Percentiles rank a stretch among this genome's conserved stretches.
Evolutionary conservation across 2,888 invertebrate species (phyloP).

Genomic region (Philopedon plagiatum): DNA sequence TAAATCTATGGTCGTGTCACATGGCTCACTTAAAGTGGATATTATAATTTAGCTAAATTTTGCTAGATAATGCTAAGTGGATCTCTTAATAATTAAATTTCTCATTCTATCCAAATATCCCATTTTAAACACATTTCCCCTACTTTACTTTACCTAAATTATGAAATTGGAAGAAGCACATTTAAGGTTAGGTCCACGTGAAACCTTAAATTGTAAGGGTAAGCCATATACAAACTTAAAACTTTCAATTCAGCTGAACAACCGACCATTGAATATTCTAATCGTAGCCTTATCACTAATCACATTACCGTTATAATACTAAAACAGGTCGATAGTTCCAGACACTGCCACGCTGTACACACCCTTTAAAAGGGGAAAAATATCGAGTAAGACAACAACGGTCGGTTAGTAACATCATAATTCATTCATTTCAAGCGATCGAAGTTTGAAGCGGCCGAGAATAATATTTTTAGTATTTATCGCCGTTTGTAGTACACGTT

Average conservation of each 20-base stretch:
- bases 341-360: conserved; percentile 10
- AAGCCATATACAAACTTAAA: background rate
- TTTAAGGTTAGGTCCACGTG: no score
- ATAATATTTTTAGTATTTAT: conserved; percentile 28
- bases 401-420: conserved; percentile 45
- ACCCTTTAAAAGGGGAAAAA: conserved; percentile 40
- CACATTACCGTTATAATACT: background rate
- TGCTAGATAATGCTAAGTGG: no score
- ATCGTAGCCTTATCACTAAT: conserved; percentile 7
- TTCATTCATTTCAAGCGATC: conserved; percentile 47
- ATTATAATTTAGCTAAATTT: no score
- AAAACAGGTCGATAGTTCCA: conserved; percentile 12
- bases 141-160: no score
- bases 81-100: no score
- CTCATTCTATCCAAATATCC: no score
- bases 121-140: no score
- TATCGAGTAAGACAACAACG: conserved; percentile 42
- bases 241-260: background rate
- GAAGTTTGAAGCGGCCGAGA: conserved; percentile 7
- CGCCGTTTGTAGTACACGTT: conserved; percentile 27
- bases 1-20: no score
- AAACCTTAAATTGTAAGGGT: no score
- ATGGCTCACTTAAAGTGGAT: no score
- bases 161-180: no score
- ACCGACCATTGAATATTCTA: background rate